Evolutionary conservation across 2,888 invertebrate genomes (phyloP), one percentile per base, ranked within the genome.

Genomic region (Hydriomena furcata): DNA sequence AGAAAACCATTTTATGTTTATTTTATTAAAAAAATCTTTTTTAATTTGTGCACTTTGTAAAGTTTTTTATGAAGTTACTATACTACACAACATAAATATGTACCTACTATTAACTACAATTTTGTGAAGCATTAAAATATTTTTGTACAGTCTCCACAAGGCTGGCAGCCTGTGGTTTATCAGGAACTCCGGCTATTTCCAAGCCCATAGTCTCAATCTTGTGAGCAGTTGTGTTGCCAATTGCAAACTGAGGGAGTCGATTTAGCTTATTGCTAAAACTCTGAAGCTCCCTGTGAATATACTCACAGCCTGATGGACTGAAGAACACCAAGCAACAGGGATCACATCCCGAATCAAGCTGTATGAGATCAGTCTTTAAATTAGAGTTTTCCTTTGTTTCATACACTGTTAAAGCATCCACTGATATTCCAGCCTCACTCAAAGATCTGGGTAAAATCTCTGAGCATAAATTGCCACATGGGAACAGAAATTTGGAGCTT

Each of bases 271-370:
- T 87, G 56, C 63, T 76, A 52, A 88, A 83, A 0, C 88, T 87
- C 60, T 88, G 88, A 20, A 89, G 73, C 57, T 84, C 82, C 2
- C 87, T 64, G 58, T 87, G 76, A 11, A 82, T 78, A 59, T 89
- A 88, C 55, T 89, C 88, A 42, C 85, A 87, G 0, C 89, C 89
- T 0, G 89, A 89, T 0, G 89, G 89, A 52, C 89, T 88, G 55
- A 90, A 90, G 67, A 89, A 89, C 37, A 88, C 85, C 71, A 89
- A 67, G 48, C 86, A 83, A 27, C 77, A 76, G 0, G 77, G 84
- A 7, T 56, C 42, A 0, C 55, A 58, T 10, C 58, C 62, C 0
- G 61, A 54, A 0, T 76, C 66, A 5, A 89, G 61, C 20, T 78
- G 69, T 57, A 82, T 75, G 23, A 89, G 61, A 55, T 77, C 69